Base-by-base conservation (phyloP, 2,797 vertebrate genomes). In the Sebastes diploproa region DNA sequence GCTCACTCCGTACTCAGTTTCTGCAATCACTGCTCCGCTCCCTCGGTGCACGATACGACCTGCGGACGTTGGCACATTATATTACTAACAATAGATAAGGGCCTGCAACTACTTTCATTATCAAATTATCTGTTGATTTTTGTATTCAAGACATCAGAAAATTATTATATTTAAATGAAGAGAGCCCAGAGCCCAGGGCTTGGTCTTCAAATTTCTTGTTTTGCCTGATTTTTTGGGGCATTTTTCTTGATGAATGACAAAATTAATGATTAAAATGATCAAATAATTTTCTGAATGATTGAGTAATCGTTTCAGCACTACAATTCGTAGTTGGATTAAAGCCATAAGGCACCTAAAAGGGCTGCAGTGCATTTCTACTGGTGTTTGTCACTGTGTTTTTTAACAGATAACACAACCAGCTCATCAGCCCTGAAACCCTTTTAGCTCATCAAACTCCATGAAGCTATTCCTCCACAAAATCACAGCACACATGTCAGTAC, bases 31-130 rank as follows among this genome's bases (percentile, higher is more conserved):
- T 2, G 89, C 58, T 12, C 88, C 89, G 2, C 91, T 90, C 7
- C 69, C 89, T 68, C 75, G 72, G 61, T 92, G 93, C 68, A 92
- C 87, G 12, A 94, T 92, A 30, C 88, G 90, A 85, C 97, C 98
- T 99, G 88, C 0, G 29, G 75, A 82, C 16, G 63, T 29, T 27
- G 18, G 1, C 22, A 63, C 7, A 71, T n/a, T 4, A 20, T 2
- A 52, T 20, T 52, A 14, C 59, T 22, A 67, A 6, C n/a, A 64
- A 78, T 1, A 60, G 6, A 78, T 52, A 2, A 18, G 7, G 4
- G 14, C 5, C 27, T 66, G n/a, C 10, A n/a, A 23, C 0, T 18
- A 13, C 52, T 65, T 62, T 52, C 4, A 27, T 54, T 1, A 22
- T 18, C 2, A 3, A 65, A 76, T 20, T 6, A 46, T 50, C 18